Percentiles rank a stretch among this genome's conserved stretches.
Conservation (phyloP, 2,797 vertebrate species). For the Cuculus canorus region DNA sequence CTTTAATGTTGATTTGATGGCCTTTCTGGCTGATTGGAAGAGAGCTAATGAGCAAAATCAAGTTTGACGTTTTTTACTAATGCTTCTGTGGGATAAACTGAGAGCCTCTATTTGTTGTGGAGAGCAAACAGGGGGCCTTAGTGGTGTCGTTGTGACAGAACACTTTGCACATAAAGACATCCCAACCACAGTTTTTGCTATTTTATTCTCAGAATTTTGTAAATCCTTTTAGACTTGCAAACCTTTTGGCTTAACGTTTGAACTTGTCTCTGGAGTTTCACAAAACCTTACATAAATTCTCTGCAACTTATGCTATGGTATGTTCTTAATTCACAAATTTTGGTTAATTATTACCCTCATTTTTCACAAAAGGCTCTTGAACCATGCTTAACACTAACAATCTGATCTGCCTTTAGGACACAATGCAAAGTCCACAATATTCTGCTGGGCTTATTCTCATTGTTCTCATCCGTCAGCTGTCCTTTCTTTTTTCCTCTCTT, state of each 20-base stretch:
- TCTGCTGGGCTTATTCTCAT: constrained; percentile 37
- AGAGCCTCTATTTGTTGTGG: neutral
- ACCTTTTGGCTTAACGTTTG: neutral
- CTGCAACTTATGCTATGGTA: neutral
- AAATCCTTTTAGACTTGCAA: neutral
- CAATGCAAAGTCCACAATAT: neutral
- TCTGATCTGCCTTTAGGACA: constrained; percentile 23
- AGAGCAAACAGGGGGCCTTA: neutral
- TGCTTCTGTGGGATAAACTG: neutral
- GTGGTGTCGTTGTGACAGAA: neutral
- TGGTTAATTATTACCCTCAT: neutral
- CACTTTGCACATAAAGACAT: neutral
- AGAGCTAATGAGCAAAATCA: neutral
- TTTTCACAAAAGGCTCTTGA: neutral
- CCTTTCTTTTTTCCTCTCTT: neutral
- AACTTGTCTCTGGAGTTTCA: neutral
- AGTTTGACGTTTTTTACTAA: neutral
- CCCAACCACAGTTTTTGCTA: too few species aligned
- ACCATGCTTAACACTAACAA: neutral
- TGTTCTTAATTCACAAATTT: neutral
- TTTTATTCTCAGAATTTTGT: neutral
- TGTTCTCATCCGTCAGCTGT: constrained; percentile 48
- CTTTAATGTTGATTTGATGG: neutral
- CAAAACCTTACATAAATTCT: neutral
- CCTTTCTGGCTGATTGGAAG: neutral